A percentile compares a stretch with the other conserved stretches of the same genome.
These are phyloP conservation scores for Sclerurus mexicanus DNA, from an alignment of 2,113 vertebrate species.

Conservation along the genomic window DNA sequence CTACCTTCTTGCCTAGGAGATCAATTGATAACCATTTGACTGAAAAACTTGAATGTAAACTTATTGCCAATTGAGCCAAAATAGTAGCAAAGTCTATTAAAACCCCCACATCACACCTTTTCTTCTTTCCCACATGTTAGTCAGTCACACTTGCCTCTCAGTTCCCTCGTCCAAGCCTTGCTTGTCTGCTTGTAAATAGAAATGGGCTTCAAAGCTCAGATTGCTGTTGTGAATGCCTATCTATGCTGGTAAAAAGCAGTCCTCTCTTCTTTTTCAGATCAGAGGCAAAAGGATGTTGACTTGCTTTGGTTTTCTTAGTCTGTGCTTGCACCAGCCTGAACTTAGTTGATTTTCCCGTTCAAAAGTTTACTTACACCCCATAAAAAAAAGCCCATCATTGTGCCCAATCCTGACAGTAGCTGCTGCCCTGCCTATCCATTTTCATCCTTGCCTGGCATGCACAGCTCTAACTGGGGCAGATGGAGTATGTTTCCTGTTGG, in stretches of 20 bases:
- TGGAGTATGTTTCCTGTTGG: background rate
- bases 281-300: conserved; percentile 22
- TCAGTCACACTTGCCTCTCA: background rate
- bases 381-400: background rate
- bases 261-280: conserved; percentile 18
- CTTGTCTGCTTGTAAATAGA: conserved; percentile 15
- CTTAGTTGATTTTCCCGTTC: background rate
- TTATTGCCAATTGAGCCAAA: background rate
- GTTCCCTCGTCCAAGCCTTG: background rate
- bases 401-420: background rate
- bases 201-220: conserved; percentile 28
- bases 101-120: background rate
- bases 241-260: background rate
- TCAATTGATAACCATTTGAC: background rate
- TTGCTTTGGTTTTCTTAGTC: conserved; percentile 44
- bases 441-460: background rate
- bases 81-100: background rate
- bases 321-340: background rate
- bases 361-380: background rate
- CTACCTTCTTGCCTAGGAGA: background rate
- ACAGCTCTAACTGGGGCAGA: background rate
- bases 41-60: background rate
- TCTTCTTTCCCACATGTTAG: background rate
- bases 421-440: background rate
- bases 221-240: background rate